A percentile compares a stretch with the other conserved stretches of the same genome.
phyloP scores from a whole-genome alignment of 2,888 invertebrate species.

The Ormyrus nitidulus region DNA sequence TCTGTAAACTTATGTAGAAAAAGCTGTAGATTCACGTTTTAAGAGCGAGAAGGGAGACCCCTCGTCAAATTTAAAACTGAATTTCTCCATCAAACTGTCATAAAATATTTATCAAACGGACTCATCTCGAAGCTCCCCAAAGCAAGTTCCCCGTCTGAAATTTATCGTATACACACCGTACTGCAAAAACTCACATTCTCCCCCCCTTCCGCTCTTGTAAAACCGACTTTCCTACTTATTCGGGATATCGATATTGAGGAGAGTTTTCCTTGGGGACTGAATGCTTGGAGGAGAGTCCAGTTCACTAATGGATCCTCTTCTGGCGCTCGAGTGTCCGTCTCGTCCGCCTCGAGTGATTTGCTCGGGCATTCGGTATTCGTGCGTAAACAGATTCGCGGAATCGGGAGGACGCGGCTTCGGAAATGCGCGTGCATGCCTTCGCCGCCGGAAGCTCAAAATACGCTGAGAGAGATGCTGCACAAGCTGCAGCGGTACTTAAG shows the following conservation, averaged over 20 bases:
- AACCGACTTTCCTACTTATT: conserved; percentile 47
- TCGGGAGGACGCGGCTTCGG: conserved; percentile 39
- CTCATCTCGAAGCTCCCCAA: background rate
- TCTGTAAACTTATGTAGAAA: no score
- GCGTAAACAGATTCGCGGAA: conserved; percentile 47
- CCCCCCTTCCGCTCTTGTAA: background rate
- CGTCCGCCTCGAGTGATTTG: conserved; percentile 29
- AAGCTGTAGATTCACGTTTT: no score
- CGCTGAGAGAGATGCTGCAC: no score
- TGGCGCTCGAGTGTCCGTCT: conserved; percentile 46
- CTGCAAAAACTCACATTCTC: background rate
- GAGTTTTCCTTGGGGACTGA: conserved; percentile 40
- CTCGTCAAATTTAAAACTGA: no score
- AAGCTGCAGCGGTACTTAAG: background rate
- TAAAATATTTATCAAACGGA: conserved; percentile 7
- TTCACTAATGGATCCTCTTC: conserved; percentile 43
- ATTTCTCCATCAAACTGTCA: background rate
- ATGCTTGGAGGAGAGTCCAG: conserved; percentile 22
- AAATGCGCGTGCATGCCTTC: conserved; percentile 31
- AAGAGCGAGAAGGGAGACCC: no score
- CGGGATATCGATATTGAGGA: conserved; percentile 31
- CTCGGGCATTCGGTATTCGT: conserved; percentile 20
- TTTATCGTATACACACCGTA: no score
- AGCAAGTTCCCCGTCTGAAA: background rate
- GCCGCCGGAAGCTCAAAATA: conserved; percentile 39